Base-by-base conservation (phyloP, 2,113 vertebrate genomes). In the Tiliqua scincoides region DNA sequence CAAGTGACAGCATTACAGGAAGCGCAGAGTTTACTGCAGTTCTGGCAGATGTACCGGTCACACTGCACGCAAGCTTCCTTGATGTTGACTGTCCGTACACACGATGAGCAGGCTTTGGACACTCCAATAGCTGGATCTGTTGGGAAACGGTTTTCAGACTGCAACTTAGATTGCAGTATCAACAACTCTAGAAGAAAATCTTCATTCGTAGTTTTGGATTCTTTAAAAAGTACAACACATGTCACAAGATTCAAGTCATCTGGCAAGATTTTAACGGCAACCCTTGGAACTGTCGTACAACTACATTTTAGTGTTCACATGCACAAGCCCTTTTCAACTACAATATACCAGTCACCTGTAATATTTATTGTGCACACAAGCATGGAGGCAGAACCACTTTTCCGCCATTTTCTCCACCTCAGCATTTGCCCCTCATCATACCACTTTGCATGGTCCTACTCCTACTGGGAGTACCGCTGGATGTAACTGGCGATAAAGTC, bases 1-100 rank as follows among this genome's bases (percentile, higher is more conserved):
- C 97, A 97, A 83, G 91, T 85, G 7, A 91, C 25, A 0, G 92
- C 0, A 3, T 84, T 95, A 0, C 96, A 97, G 90, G 91, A 84
- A 88, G 93, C 87, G 93, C 97, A 97, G 85, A 92, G 73, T 71
- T 88, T 93, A 86, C 94, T 91, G 61, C 97, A 97, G 72, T 1
- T 87, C 62, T 87, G 92, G 5, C 97, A 97, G 3, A 97, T 32
- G 11, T 94, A 75, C 0, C 73, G 96, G n/a, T 95, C 94, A 0
- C 97, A 97, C 85, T 96, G 96, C 0, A 91, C 27, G 2, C 97
- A 97, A 0, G 52, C 84, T 0, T 95, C 94, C 82, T 95, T 95
- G 35, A 91, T 90, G 4, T 93, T 95, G 1, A 89, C 92, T 0
- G 93, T 82, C 18, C 96, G 94, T 15, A 97, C 90, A 0, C 97